Evolutionary conservation across 2,888 invertebrate species (phyloP), one percentile per base, ranked within the genome.

Genomic region (Apoderus coryli): DNA sequence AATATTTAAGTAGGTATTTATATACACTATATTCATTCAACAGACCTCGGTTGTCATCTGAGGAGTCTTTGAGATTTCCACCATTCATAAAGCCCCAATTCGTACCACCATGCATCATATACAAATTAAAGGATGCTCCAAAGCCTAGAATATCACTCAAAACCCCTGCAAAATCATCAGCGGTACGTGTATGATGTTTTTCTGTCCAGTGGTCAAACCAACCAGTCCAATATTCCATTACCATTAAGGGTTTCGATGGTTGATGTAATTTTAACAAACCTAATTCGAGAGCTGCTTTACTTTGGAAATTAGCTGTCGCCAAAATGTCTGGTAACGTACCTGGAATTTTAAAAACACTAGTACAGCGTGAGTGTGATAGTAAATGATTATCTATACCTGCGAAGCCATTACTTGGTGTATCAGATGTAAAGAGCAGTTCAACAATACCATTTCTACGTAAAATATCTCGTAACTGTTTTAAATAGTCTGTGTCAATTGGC

Each of bases 81-180:
- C 54, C 54, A 34, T 52, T 55, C 31, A 48, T 36, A 29, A 76
- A 85, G 33, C 74, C 84, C 51, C 79, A 84, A 49, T 82, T 89
- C 1, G 82, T 82, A 28, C 92, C 90, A n/a, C 92, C 92, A 48
- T 75, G 78, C 57, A 88, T 89, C 80, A 92, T 85, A 51, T 90
- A 93, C 44, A 90, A 70, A 49, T 88, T 92, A 19, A 90, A 72
- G 28, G 76, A 52, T 9, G 51, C 42, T 2, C 49, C 48, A 38
- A 41, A 53, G 24, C 28, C 33, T 6, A 56, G 34, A 33, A 55
- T 54, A 7, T 37, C 38, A 22, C 49, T 40, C 7, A 50, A 40
- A 31, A 47, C 42, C 6, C 41, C 34, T 7, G 33, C 40, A 35
- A 50, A 54, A 16, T 41, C 37, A 10, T 41, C 33, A 4, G 37